Evolutionary conservation across 2,797 vertebrate species (phyloP).

Genomic region (Oryzias dopingdopingensis): DNA sequence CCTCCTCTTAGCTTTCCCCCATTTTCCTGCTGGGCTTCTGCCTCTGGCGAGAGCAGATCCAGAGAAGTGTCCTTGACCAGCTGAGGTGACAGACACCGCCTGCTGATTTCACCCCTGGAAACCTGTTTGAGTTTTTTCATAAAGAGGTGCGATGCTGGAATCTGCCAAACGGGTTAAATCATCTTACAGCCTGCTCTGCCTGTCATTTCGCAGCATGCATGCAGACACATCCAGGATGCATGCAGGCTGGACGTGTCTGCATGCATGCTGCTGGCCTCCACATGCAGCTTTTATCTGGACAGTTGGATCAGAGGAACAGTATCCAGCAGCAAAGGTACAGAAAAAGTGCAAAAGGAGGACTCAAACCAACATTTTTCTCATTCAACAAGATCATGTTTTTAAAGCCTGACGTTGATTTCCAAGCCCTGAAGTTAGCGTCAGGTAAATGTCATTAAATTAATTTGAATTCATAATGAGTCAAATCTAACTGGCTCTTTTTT

Average conservation of each 20-base stretch:
- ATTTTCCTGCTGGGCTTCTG: slow-evolving; percentile 6
- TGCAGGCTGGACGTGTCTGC: slow-evolving; percentile 16
- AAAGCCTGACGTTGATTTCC: slow-evolving; percentile 18
- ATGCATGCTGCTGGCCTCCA: slow-evolving; percentile 11
- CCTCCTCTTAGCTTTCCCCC: background rate
- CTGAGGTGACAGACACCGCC: slow-evolving; percentile 53
- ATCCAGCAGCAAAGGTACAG: slow-evolving; percentile 7
- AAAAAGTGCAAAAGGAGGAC: no score
- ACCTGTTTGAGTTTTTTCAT: slow-evolving; percentile 15
- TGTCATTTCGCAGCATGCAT: background rate
- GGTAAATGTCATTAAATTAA: slow-evolving; percentile 64
- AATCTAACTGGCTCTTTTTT: no score
- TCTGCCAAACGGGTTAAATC: slow-evolving; percentile 31
- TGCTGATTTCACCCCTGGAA: slow-evolving; percentile 28
- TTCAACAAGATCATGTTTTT: slow-evolving; percentile 41
- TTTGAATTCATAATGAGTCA: slow-evolving; percentile 47
- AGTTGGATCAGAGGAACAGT: slow-evolving; percentile 2
- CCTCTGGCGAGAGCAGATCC: slow-evolving; percentile 12
- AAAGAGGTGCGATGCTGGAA: background rate
- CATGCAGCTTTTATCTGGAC: slow-evolving; percentile 2
- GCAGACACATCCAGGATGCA: slow-evolving; percentile 3
- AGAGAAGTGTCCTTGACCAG: slow-evolving; percentile 34
- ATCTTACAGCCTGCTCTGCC: background rate
- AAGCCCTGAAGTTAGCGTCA: slow-evolving; percentile 47
- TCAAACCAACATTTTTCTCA: slow-evolving; percentile 3